Percentiles rank a stretch among this genome's conserved stretches.
phyloP scores from a whole-genome alignment of 1,140 invertebrate genomes.

The Papilio dardanus region DNA sequence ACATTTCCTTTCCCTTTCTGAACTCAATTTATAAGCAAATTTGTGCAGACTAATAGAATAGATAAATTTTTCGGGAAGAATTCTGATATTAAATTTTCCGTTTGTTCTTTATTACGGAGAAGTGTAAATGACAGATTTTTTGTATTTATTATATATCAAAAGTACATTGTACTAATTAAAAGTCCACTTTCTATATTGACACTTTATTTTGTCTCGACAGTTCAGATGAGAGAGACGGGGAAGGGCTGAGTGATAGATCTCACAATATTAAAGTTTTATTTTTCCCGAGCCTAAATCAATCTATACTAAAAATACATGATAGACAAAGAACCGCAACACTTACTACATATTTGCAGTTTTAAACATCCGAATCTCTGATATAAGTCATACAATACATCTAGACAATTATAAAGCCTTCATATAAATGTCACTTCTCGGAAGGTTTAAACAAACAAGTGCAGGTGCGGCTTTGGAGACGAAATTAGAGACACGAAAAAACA shows the following conservation, averaged over 20 bases:
- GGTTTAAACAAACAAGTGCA: slow-evolving; percentile 5
- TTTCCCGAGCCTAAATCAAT: no score
- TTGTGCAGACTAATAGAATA: slow-evolving; percentile 43
- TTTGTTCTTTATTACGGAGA: slow-evolving; percentile 3
- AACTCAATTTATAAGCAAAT: slow-evolving; percentile 66
- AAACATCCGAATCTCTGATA: neutral
- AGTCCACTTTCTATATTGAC: no score
- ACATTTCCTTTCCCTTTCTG: slow-evolving; percentile 47
- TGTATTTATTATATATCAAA: no score
- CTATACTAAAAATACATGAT: no score
- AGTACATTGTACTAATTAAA: no score
- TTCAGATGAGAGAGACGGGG: no score
- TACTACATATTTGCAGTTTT: neutral
- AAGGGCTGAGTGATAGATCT: no score
- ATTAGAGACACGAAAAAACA: slow-evolving; percentile 3
- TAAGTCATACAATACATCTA: neutral
- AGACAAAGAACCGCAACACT: no score
- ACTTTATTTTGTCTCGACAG: no score
- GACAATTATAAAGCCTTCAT: neutral
- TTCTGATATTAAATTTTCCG: slow-evolving; percentile 19
- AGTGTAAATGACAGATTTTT: neutral
- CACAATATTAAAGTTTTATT: no score
- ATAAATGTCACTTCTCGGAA: neutral
- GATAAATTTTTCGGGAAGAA: slow-evolving; percentile 18
- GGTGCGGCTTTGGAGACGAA: neutral